Base-by-base conservation (phyloP, 2,888 invertebrate species). In the Melanostoma mellinum region DNA sequence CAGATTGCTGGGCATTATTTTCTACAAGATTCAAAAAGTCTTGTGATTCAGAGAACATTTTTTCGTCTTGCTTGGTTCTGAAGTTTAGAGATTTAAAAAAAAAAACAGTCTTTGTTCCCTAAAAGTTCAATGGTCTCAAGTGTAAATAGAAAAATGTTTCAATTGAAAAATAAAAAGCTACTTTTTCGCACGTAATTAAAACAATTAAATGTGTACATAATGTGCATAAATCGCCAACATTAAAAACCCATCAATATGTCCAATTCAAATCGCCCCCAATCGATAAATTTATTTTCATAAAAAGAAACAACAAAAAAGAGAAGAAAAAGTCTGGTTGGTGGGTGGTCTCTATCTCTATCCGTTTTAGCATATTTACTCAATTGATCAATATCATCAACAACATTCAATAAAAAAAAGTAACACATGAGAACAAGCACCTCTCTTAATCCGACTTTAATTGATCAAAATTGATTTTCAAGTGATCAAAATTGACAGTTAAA, bases 391-490 rank as follows among this genome's bases (percentile, higher is more conserved):
- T 42, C 40, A 44, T 48, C 38, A 40, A 65, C 60, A 60, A 76
- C 40, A 48, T 58, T 55, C 42, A 76, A 72, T 67, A 81, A 72
- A 65, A 55, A 8, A 36, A 42, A 42, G 40, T 32, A 60, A 42
- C 46, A 73, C 33, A 46, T 44, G 20, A 65, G 52, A 6, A 46
- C 30, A 63, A 52, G 40, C 48, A 52, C 67, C 52, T 35, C 50
- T 60, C 60, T 60, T 75, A 75, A 74, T 79, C 69, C 40, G 75
- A 71, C 65, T 78, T 71, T 75, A 75, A 84, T 79, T 74, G 79
- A 79, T 74, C 48, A 58, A 84, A 79, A 79, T 84, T 73, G 79
- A 69, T 79, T 71, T 79, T 32, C 60, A 69, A 82, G 73, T 40
- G 73, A 78, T 78, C 60, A 36, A 61, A 69, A 67, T 60, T 50